phyloP scores from a whole-genome alignment of 1,140 invertebrate genomes.

The Zaprionus nigranus region DNA sequence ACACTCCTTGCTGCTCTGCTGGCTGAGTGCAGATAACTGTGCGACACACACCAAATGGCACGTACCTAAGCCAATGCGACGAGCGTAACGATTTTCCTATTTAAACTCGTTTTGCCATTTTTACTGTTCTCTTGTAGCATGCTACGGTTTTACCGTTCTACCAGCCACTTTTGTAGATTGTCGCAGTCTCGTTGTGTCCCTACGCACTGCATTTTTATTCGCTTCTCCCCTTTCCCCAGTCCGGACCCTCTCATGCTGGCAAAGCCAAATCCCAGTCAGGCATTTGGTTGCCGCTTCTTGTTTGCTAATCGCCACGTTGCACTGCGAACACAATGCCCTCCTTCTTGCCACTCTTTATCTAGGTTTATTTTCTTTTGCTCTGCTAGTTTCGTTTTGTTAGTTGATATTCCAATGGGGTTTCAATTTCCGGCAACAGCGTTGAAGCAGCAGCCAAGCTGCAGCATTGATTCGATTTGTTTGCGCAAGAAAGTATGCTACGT shows the following conservation, averaged over 20 bases:
- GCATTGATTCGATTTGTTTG: slow-evolving; percentile 34
- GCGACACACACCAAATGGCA: slow-evolving; percentile 60
- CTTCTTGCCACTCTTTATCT: neutral
- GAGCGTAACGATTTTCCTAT: slow-evolving; percentile 63
- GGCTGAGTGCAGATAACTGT: slow-evolving; percentile 29
- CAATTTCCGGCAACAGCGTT: slow-evolving; percentile 47
- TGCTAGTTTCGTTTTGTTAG: slow-evolving; percentile 40
- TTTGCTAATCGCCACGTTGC: slow-evolving; percentile 66
- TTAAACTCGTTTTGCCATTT: slow-evolving; percentile 64
- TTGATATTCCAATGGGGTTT: slow-evolving; percentile 66
- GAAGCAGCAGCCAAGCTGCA: neutral
- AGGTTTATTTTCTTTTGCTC: slow-evolving; percentile 7
- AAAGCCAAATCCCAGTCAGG: slow-evolving; percentile 50
- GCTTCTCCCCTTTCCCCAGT: neutral
- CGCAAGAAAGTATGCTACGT: slow-evolving; percentile 31
- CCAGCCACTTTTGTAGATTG: slow-evolving; percentile 38
- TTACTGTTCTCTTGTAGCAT: slow-evolving; percentile 25
- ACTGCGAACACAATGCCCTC: slow-evolving; percentile 34
- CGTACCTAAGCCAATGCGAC: slow-evolving; percentile 59
- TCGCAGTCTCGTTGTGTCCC: slow-evolving; percentile 20
- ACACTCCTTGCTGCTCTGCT: neutral
- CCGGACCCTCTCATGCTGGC: neutral
- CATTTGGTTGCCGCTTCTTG: slow-evolving; percentile 53
- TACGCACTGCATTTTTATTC: slow-evolving; percentile 69
- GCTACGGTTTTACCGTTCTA: slow-evolving; percentile 40